These are phyloP conservation scores for Proteles cristata DNA, from an alignment of 2,113 vertebrate genomes.

Conservation along the genomic window DNA sequence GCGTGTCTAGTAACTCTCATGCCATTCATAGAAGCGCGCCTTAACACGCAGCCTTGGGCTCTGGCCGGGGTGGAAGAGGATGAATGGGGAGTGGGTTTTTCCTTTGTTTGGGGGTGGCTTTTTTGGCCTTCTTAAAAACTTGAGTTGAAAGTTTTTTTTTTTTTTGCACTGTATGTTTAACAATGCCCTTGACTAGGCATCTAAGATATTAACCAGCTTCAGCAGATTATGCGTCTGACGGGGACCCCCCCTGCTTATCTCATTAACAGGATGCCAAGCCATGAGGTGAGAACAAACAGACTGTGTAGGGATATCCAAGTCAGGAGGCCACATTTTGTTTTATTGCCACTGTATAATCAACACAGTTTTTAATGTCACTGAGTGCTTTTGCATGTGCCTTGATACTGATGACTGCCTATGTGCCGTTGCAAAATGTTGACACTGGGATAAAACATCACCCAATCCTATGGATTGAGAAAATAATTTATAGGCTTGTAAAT, in stretches of 20 bases:
- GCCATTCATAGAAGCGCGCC: conserved; percentile 64
- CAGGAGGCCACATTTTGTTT: conserved; percentile 45
- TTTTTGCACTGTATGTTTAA: conserved; percentile 87
- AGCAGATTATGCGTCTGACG: conserved; percentile 99
- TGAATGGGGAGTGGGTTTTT: not conserved
- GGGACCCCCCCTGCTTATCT: conserved; percentile 98
- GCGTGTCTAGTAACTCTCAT: conserved; percentile 45
- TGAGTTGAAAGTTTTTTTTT: conserved; percentile 76
- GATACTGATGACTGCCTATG: not conserved
- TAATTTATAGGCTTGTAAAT: not conserved
- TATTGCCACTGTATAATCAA: not conserved
- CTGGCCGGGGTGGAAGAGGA: not conserved
- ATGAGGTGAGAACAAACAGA: conserved; percentile 95
- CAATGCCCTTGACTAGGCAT: conserved; percentile 96
- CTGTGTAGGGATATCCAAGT: conserved; percentile 59
- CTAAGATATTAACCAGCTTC: conserved; percentile 99
- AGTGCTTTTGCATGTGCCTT: conserved; percentile 72
- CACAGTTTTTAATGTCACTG: not conserved
- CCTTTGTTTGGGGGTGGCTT: conserved; percentile 56
- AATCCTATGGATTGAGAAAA: not conserved
- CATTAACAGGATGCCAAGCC: conserved; percentile 99
- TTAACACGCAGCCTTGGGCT: conserved; percentile 54
- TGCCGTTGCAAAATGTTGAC: not conserved
- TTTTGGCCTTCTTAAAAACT: conserved; percentile 62
- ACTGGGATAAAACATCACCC: not conserved